Evolutionary conservation across 2,797 vertebrate species (phyloP).

Genomic region (Takifugu ocellatus): DNA sequence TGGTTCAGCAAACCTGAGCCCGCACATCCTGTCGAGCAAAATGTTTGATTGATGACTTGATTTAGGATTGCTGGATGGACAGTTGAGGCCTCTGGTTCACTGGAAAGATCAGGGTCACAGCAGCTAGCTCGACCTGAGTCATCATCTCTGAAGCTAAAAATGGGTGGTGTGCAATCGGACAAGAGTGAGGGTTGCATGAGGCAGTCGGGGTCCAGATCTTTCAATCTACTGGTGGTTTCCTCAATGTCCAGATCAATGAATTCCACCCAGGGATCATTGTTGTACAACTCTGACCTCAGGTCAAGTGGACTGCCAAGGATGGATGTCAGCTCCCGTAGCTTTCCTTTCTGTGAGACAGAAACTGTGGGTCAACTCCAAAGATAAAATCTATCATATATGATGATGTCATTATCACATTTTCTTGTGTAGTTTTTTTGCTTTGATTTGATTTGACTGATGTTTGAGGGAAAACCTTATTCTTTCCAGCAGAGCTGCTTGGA

Average conservation of each 20-base stretch:
- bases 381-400: background rate
- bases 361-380: background rate
- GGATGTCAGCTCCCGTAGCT: constrained; percentile 87
- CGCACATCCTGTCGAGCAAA: background rate
- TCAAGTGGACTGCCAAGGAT: constrained; percentile 82
- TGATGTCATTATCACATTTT: no score
- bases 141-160: constrained; percentile 81
- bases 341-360: constrained; percentile 80
- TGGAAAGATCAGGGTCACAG: constrained; percentile 87
- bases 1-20: background rate
- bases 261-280: constrained; percentile 90
- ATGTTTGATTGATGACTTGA: background rate
- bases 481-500: no score
- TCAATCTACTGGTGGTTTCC: constrained; percentile 76
- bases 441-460: no score
- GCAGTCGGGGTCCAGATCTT: constrained; percentile 79
- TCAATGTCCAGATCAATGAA: constrained; percentile 95
- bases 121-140: constrained; percentile 93
- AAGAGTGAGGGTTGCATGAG: constrained; percentile 74
- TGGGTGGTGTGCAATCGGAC: constrained; percentile 66
- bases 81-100: constrained; percentile 72
- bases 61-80: constrained; percentile 31
- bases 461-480: no score
- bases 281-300: constrained; percentile 83
- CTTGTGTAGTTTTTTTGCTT: no score